Conservation (phyloP, 2,797 vertebrate species). For the Coluber constrictor region DNA sequence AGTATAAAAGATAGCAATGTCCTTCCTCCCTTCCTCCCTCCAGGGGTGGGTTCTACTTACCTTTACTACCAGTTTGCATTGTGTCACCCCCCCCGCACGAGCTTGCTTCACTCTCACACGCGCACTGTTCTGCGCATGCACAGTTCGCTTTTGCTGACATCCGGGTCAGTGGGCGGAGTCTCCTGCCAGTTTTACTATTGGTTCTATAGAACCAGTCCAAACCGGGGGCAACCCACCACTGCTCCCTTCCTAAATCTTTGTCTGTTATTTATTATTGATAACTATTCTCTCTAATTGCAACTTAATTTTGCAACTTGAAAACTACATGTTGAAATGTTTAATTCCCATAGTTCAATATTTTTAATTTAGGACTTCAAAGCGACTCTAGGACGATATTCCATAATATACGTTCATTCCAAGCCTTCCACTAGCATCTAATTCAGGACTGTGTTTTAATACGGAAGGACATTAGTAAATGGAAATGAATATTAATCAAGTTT, state of each 20-base stretch:
- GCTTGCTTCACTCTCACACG: too few relatives aligned
- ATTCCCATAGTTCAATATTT: not conserved
- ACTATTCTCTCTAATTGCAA: not conserved
- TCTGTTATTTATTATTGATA: not conserved
- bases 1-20: not conserved
- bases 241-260: not conserved
- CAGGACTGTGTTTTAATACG: not conserved
- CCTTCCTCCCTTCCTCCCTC: too few relatives aligned
- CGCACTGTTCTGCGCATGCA: too few relatives aligned
- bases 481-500: not conserved
- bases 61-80: too few relatives aligned
- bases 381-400: not conserved
- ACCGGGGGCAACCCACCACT: too few relatives aligned
- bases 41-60: too few relatives aligned
- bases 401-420: not conserved
- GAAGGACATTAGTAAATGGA: not conserved
- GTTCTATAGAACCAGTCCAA: too few relatives aligned
- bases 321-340: not conserved
- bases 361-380: not conserved
- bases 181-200: too few relatives aligned
- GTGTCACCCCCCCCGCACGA: too few relatives aligned
- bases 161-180: too few relatives aligned
- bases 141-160: too few relatives aligned
- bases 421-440: not conserved
- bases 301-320: not conserved